Conservation (phyloP, 2,888 invertebrate species). For the Ametastegia equiseti region DNA sequence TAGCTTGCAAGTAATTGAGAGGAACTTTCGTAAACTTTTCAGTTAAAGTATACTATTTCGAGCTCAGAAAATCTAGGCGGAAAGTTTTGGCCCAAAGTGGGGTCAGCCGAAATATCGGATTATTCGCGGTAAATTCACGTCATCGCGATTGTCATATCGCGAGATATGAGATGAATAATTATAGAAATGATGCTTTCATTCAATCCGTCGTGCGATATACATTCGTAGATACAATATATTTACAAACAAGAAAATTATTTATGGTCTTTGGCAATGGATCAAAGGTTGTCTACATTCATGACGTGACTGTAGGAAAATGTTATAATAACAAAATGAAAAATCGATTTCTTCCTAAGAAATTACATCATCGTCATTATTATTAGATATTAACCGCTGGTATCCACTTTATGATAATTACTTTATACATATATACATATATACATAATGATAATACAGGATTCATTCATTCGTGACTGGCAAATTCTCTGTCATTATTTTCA, state of each 20-base stretch:
- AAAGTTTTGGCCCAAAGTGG: too few relatives aligned
- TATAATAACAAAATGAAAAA: not conserved
- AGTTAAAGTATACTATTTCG: too few relatives aligned
- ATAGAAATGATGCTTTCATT: not conserved
- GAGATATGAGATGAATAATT: not conserved
- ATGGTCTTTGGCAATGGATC: not conserved
- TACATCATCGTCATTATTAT: slow-evolving; percentile 24
- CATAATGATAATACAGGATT: not conserved
- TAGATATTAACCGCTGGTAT: slow-evolving; percentile 1
- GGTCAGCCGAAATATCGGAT: too few relatives aligned
- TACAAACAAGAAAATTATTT: slow-evolving; percentile 14
- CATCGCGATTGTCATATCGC: not conserved
- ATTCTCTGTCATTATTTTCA: too few relatives aligned
- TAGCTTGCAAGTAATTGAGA: too few relatives aligned
- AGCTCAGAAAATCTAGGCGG: too few relatives aligned
- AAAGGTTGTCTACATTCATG: slow-evolving; percentile 9
- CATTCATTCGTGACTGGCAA: not conserved
- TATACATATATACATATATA: not conserved
- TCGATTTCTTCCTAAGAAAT: slow-evolving; percentile 1
- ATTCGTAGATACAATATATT: not conserved
- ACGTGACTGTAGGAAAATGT: slow-evolving; percentile 23
- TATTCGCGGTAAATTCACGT: too few relatives aligned
- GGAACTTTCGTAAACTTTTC: too few relatives aligned
- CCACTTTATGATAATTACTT: not conserved
- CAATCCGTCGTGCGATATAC: not conserved